Evolutionary conservation across 2,888 invertebrate genomes (phyloP), one percentile per base, ranked within the genome.

Genomic region (Tethea ocularis): DNA sequence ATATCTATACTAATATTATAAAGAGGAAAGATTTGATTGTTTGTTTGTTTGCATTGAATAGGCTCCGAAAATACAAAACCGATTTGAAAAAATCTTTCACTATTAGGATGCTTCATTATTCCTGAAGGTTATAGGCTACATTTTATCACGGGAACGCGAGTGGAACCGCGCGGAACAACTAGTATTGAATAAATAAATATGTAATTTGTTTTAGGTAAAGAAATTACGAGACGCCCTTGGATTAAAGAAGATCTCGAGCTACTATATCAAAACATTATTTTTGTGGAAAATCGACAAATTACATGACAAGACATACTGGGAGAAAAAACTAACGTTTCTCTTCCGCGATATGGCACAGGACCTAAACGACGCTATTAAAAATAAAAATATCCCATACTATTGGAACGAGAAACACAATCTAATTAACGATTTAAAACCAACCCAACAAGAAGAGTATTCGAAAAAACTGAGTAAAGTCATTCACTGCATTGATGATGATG

Each of bases 191-290:
- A 36, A 15, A 15, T 36, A 36, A 15, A 7, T 46, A 29, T 29
- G 53, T n/a, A n/a, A 58, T 56, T 23, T 38, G 46, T 79, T 75
- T 15, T 74, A 91, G 91, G 69, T 91, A 1, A 91, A 95, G 86
- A 94, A 94, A 83, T 71, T 95, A 10, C 86, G 94, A 8, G 93
- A 94, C 66, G 80, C 79, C 0, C 78, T 88, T 1, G 75, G 85
- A 2, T 87, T 93, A 82, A 82, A 86, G 54, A 77, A 72, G 0
- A 87, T 95, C 38, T 91, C 93, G 0, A 95, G 94, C 64, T 95
- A 95, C 70, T 94, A 93, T 68, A 94, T 95, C 46, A 95, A 95
- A 74, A 94, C 94, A 0, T 69, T 94, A 1, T 93, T 93, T 65
- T 78, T 94, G 8, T 91, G 93, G 85, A 87, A 90, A 75, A 76